phyloP scores from a whole-genome alignment of 2,888 invertebrate genomes.

The Adelphocoris suturalis region DNA sequence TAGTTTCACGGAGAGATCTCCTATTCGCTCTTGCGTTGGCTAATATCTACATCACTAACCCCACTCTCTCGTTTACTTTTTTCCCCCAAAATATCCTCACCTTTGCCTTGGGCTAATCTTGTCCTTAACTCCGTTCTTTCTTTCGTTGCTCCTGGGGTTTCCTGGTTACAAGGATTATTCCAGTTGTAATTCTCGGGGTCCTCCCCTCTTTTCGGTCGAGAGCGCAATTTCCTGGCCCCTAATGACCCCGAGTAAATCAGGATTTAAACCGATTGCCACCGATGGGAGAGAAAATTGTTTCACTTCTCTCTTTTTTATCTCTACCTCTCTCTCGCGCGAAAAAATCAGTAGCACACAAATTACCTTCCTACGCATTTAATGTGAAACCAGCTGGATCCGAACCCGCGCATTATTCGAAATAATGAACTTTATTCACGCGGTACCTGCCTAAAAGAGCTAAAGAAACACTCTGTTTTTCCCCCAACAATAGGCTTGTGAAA shows the following conservation, averaged over 20 bases:
- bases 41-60: too few relatives aligned
- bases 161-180: neutral
- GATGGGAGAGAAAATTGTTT: slow-evolving; percentile 12
- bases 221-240: slow-evolving; percentile 38
- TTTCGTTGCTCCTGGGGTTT: neutral
- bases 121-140: neutral
- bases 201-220: slow-evolving; percentile 4
- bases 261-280: slow-evolving; percentile 35
- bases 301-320: too few relatives aligned
- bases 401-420: too few relatives aligned
- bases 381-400: too few relatives aligned
- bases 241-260: slow-evolving; percentile 50
- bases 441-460: too few relatives aligned
- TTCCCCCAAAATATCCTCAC: neutral
- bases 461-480: too few relatives aligned
- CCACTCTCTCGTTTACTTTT: too few relatives aligned
- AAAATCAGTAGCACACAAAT: neutral
- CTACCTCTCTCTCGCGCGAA: neutral
- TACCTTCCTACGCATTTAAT: too few relatives aligned
- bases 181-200: slow-evolving; percentile 3
- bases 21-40: too few relatives aligned
- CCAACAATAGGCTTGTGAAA: too few relatives aligned
- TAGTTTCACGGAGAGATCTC: too few relatives aligned
- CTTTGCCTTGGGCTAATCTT: neutral
- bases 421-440: too few relatives aligned